A percentile compares a stretch with the other conserved stretches of the same genome.
These are phyloP conservation scores for Monoplex corrugatus DNA, from an alignment of 2,888 invertebrate genomes.

Conservation along the genomic window DNA sequence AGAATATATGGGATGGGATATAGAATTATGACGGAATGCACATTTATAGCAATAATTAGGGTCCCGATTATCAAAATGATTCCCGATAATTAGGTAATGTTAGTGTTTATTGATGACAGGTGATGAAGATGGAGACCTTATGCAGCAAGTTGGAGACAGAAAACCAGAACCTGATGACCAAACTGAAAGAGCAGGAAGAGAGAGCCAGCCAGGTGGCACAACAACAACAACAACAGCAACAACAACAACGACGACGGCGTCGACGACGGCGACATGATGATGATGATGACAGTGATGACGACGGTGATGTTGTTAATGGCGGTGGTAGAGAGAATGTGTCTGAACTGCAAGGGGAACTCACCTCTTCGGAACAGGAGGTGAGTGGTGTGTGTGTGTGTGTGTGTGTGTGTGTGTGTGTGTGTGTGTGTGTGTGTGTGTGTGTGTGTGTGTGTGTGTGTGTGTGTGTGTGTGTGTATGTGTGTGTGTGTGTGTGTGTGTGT, in stretches of 20 bases:
- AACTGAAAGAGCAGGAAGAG: conserved; percentile 63
- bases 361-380: conserved; percentile 94
- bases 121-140: conserved; percentile 66
- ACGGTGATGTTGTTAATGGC: not conserved
- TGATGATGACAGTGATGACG: not conserved
- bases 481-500: too few relatives aligned
- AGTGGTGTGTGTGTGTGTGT: too few relatives aligned
- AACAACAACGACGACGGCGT: conserved; percentile 68
- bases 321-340: not conserved
- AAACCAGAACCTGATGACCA: conserved; percentile 66
- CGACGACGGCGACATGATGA: conserved; percentile 84
- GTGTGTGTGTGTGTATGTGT: not conserved
- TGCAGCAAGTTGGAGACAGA: conserved; percentile 68
- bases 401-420: not conserved
- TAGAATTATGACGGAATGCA: not conserved
- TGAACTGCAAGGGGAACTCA: conserved; percentile 81
- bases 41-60: too few relatives aligned
- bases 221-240: conserved; percentile 71
- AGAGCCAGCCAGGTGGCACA: conserved; percentile 50
- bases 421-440: not conserved
- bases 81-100: too few relatives aligned
- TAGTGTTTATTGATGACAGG: conserved; percentile 50
- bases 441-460: not conserved
- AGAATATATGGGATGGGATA: too few relatives aligned
- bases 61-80: too few relatives aligned